These are phyloP conservation scores for Protophormia terraenovae DNA, from an alignment of 2,888 invertebrate species.

Conservation along the genomic window DNA sequence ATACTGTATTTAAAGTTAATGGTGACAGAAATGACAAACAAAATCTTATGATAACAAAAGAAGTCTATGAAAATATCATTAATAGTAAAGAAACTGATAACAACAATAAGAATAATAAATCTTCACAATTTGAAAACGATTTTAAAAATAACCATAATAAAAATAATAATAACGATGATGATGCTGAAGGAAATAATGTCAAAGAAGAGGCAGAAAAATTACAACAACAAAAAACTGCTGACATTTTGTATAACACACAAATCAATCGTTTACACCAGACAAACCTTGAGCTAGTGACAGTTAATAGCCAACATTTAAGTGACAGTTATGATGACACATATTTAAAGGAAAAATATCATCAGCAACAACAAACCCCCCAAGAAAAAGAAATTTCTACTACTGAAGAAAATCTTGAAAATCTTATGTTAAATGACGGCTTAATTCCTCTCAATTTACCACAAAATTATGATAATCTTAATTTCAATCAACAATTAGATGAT, in stretches of 20 bases:
- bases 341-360: conserved; percentile 50
- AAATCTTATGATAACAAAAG: too few relatives aligned
- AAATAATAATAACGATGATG: too few relatives aligned
- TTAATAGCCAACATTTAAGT: conserved; percentile 78
- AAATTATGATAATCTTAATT: conserved; percentile 63
- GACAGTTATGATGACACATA: conserved; percentile 74
- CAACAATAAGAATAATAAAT: conserved; percentile 61
- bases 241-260: too few relatives aligned
- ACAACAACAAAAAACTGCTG: conserved; percentile 74
- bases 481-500: conserved; percentile 72
- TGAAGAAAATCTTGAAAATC: conserved; percentile 72
- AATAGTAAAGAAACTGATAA: not conserved
- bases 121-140: conserved; percentile 15
- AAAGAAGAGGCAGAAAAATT: conserved; percentile 69
- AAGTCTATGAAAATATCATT: not conserved
- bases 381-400: conserved; percentile 8
- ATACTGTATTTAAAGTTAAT: conserved; percentile 73
- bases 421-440: conserved; percentile 78
- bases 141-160: conserved; percentile 73
- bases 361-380: not conserved
- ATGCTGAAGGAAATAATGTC: conserved; percentile 70
- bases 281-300: conserved; percentile 71
- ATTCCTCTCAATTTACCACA: conserved; percentile 69
- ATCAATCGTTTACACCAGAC: conserved; percentile 72
- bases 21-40: conserved; percentile 71